These are phyloP conservation scores for Bellardia bayeri DNA, from an alignment of 2,888 invertebrate species.

Conservation along the genomic window DNA sequence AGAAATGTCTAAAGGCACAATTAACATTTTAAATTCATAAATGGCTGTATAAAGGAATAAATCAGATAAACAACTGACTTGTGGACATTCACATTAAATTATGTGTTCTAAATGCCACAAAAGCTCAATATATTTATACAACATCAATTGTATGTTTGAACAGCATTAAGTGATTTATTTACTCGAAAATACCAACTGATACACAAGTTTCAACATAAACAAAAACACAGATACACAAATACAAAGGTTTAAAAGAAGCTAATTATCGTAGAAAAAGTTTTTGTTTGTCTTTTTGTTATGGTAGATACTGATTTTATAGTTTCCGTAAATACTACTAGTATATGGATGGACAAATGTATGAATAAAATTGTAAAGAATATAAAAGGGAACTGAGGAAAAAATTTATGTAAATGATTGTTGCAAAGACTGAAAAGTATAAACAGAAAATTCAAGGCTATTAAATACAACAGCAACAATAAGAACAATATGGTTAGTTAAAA, in stretches of 20 bases:
- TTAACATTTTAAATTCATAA: constrained; percentile 24
- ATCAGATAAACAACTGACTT: neutral
- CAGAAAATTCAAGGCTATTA: constrained; percentile 31
- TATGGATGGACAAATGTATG: neutral
- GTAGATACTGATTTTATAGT: neutral
- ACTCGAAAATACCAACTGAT: constrained; percentile 59
- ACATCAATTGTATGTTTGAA: constrained; percentile 37
- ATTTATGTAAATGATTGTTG: neutral
- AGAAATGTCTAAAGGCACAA: neutral
- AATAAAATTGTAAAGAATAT: neutral
- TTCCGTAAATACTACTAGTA: too few relatives aligned
- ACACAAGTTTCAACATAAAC: neutral
- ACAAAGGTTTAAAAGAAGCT: constrained; percentile 1
- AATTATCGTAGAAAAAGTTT: neutral
- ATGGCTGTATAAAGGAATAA: neutral
- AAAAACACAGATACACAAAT: neutral
- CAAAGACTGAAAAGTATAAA: constrained; percentile 1
- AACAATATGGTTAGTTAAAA: constrained; percentile 49
- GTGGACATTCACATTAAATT: neutral
- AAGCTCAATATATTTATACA: constrained; percentile 26
- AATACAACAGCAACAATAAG: neutral
- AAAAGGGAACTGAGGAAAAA: neutral
- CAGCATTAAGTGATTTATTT: constrained; percentile 68
- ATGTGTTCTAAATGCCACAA: constrained; percentile 32
- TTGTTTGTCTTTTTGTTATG: neutral